These are phyloP conservation scores for Panthera leo DNA, from an alignment of 2,113 vertebrate species.

Conservation along the genomic window DNA sequence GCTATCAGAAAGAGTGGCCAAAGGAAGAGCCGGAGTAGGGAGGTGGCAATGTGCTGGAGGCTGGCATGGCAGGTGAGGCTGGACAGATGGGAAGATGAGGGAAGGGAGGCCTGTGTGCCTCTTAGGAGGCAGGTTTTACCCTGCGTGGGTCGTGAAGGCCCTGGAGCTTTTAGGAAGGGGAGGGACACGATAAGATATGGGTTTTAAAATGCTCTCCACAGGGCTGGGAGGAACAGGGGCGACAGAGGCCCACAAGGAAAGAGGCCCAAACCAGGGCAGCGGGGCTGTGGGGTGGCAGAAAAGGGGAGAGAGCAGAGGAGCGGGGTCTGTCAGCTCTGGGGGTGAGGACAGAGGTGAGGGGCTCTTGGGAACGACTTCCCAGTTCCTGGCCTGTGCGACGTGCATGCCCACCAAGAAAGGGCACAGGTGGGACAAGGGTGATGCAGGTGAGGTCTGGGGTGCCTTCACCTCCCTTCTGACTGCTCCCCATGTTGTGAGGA, in stretches of 20 bases:
- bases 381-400: not conserved
- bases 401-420: not conserved
- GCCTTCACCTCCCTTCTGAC: not conserved
- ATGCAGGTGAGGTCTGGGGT: not conserved
- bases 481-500: not conserved
- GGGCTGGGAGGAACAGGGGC: not conserved
- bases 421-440: not conserved
- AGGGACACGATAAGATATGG: not conserved
- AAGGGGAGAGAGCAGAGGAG: not conserved
- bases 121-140: not conserved
- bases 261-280: not conserved
- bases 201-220: not conserved
- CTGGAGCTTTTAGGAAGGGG: not conserved
- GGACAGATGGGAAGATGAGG: not conserved
- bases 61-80: not conserved
- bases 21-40: not conserved
- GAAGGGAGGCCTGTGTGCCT: not conserved
- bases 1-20: not conserved
- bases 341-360: fast-evolving
- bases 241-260: not conserved
- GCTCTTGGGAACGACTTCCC: not conserved
- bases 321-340: not conserved
- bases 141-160: not conserved
- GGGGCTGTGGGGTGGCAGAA: fast-evolving
- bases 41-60: not conserved